Base-by-base conservation (phyloP, 1,140 invertebrate species). In the Phthorimaea operculella region DNA sequence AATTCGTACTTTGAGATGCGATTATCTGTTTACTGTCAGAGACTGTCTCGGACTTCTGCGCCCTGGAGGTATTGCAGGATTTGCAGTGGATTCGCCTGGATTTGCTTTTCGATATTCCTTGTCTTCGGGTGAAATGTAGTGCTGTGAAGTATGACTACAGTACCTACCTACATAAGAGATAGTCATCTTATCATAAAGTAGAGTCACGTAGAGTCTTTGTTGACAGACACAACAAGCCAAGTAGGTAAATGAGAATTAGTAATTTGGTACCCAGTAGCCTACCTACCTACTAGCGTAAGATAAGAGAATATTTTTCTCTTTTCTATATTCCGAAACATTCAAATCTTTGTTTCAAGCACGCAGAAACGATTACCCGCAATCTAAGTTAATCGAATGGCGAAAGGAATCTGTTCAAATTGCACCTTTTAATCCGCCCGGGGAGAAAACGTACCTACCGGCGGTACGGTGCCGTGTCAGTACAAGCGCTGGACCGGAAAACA, bases 1-100 rank as follows among this genome's bases (percentile, higher is more conserved):
- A 67, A 74, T 70, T 70, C 59, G 55, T 61, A 64, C 54, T 64
- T 59, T 58, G 62, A 66, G 60, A 64, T 66, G 63, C 67, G 63
- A 63, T 68, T 70, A 62, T 66, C 65, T 64, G 44, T 47, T 47
- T 47, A 47, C 12, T n/a, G 44, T 16, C 12, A 15, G 44, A 39
- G 36, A 39, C 36, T 12, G 36, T 39, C n/a, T 28, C 6, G 21
- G 21, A 28, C 21, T 28, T 28, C 21, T 28, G 6, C 21, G 21
- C 21, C 21, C 21, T 4, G 21, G 21, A 28, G 21, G 21, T 28
- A 28, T 28, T 28, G 21, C 21, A 28, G 21, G 21, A 28, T n/a
- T n/a, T n/a, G n/a, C n/a, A n/a, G n/a, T n/a, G n/a, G n/a, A n/a
- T 28, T 28, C 21, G 6, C 21, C 21, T 28, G 21, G 21, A 28